These are phyloP conservation scores for Leucoma salicis DNA, from an alignment of 2,888 invertebrate genomes.

Conservation along the genomic window DNA sequence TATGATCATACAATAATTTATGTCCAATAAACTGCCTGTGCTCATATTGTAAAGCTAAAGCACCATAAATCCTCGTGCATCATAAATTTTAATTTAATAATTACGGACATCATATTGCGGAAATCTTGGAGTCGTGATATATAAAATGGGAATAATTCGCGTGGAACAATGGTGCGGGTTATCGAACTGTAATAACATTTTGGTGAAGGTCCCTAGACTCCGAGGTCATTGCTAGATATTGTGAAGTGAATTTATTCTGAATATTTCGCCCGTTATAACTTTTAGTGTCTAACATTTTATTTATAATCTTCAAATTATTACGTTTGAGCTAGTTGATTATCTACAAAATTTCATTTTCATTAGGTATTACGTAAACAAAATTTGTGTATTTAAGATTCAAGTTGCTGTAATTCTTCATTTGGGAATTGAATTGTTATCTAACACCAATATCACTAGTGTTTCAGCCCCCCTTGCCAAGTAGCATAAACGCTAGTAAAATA, in stretches of 20 bases:
- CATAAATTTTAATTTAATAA: constrained; percentile 66
- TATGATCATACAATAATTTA: constrained; percentile 36
- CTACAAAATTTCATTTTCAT: too few relatives aligned
- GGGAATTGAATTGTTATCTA: too few relatives aligned
- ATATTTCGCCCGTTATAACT: too few relatives aligned
- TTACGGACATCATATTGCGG: constrained; percentile 70
- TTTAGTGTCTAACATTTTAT: too few relatives aligned
- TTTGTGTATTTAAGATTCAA: too few relatives aligned
- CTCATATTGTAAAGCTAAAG: constrained; percentile 33
- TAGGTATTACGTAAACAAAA: too few relatives aligned
- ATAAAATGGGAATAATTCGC: constrained; percentile 72
- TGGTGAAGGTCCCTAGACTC: constrained; percentile 70
- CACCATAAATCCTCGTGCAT: constrained; percentile 53
- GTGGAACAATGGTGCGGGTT: constrained; percentile 69
- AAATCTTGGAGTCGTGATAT: constrained; percentile 70
- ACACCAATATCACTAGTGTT: too few relatives aligned
- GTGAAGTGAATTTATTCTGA: constrained; percentile 31
- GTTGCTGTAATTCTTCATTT: too few relatives aligned
- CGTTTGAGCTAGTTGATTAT: too few relatives aligned
- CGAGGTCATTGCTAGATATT: constrained; percentile 60
- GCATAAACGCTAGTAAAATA: too few relatives aligned
- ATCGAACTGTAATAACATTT: constrained; percentile 75
- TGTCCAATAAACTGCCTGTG: constrained; percentile 40
- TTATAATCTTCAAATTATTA: background rate
- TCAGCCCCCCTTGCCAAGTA: too few relatives aligned